Conservation (phyloP, 37 sponge, comb jelly and placozoan genomes). For the Halisarca cf. caerulea region DNA sequence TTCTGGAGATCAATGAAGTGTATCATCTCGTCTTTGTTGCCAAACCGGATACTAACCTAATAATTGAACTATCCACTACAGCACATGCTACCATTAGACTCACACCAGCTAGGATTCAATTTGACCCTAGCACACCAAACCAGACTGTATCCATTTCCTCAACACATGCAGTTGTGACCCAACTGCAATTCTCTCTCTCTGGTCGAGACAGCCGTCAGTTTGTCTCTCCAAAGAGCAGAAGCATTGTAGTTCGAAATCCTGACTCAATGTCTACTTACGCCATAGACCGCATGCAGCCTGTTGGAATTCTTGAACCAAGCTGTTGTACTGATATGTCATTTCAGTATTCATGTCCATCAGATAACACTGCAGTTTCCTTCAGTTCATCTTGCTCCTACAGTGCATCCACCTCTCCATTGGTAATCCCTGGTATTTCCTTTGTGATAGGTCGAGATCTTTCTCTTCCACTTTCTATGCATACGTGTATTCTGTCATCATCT, state of each 20-base stretch:
- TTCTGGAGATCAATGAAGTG: not conserved
- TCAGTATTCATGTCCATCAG: not conserved
- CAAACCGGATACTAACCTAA: conserved; percentile 1
- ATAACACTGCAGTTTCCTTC: not conserved
- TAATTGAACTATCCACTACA: not conserved
- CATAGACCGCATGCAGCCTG: not conserved
- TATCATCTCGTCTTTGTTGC: not conserved
- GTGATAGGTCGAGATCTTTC: not conserved
- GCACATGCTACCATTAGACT: not conserved
- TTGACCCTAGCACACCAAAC: not conserved
- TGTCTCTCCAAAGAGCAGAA: not conserved
- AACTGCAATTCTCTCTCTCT: not conserved
- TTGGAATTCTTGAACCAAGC: conserved; percentile 21
- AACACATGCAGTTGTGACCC: not conserved
- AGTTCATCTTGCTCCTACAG: not conserved
- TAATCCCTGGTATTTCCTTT: conserved; percentile 9
- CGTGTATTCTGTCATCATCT: not conserved
- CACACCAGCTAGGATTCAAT: not conserved
- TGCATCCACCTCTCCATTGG: too few relatives aligned
- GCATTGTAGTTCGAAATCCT: not conserved
- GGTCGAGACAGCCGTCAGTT: conserved; percentile 3
- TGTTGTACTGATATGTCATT: not conserved
- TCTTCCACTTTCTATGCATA: not conserved
- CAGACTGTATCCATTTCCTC: conserved; percentile 7
- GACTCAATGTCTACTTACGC: not conserved